Base-by-base conservation (phyloP, 1,140 invertebrate species). In the Tetragonula clypearis region DNA sequence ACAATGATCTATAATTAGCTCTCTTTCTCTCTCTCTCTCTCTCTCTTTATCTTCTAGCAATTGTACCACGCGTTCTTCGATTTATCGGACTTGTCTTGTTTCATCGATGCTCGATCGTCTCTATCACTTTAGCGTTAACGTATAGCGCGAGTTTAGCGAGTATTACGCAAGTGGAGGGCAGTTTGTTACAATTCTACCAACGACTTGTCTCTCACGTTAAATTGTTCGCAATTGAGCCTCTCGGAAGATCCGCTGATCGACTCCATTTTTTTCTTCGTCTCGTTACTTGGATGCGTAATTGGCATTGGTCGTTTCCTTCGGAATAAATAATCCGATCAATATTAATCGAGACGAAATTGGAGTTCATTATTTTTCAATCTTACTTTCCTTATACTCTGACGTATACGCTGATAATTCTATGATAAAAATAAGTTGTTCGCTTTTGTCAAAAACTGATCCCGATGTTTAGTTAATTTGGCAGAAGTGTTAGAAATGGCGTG, bases 1-100 rank as follows among this genome's bases (percentile, higher is more conserved):
- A 30, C 6, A 2, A 23, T 35, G 19, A 78, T 78, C 69, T 78
- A n/a, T 69, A 69, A 77, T 83, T 77, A 60, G 35, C n/a, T 6
- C n/a, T n/a, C 19, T 15, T 14, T 17, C 4, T 41, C 30, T 6
- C n/a, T n/a, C 19, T 15, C 4, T 41, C 30, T 6, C n/a, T n/a
- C 19, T 15, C 14, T 17, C 6, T 41, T 41, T 41, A 41, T 41
- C 6, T 41, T 4, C 1, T 1, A 17, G 35, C 58, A 49, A 68
- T 71, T 84, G 19, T 9, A 6, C 26, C 23, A 4, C 17, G 41
- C 14, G 4, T 62, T 60, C 56, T n/a, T 77, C 17, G 9, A 79
- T 26, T 23, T 55, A 11, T 69, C 26, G 12, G 4, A 71, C 41
- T 66, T 21, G n/a, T 1, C n/a, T 66, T 41, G 30, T 3, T 55